Percentiles rank a stretch among this genome's conserved stretches.
These are phyloP conservation scores for Tarsius wallacei DNA, from an alignment of 2,797 vertebrate species.

Conservation along the genomic window DNA sequence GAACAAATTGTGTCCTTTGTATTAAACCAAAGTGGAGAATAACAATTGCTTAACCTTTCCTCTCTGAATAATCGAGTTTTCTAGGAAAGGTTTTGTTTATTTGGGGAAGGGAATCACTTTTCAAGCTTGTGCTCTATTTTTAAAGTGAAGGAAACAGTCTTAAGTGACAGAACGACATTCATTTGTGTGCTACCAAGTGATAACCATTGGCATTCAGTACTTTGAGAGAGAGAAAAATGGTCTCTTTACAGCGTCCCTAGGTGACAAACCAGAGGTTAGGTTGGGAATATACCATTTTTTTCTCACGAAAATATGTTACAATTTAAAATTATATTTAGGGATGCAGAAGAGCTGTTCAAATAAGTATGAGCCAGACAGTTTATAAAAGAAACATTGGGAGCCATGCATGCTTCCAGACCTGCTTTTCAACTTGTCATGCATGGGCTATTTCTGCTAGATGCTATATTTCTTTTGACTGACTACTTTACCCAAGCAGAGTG, in stretches of 20 bases:
- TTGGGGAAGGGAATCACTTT: background rate
- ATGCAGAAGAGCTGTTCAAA: background rate
- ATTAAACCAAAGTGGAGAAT: background rate
- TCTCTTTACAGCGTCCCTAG: background rate
- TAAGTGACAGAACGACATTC: background rate
- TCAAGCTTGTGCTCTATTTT: background rate
- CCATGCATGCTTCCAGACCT: fast-evolving
- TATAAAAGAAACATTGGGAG: background rate
- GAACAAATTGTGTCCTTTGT: background rate
- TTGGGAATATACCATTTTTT: background rate
- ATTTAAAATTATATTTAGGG: background rate
- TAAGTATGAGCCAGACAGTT: background rate
- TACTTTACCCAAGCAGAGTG: too few species aligned
- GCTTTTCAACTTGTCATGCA: fast-evolving
- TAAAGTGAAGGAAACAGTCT: background rate
- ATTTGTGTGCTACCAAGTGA: background rate
- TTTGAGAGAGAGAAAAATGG: background rate
- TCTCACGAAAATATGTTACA: background rate
- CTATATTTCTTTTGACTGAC: background rate
- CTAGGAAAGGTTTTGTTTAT: background rate
- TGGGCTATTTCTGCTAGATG: background rate
- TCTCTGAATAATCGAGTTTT: background rate
- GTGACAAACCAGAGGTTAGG: background rate
- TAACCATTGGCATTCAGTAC: too few species aligned
- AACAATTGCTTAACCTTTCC: background rate